Evolutionary conservation across 1,140 invertebrate genomes (phyloP), one percentile per base, ranked within the genome.

Genomic region (Diprion similis): DNA sequence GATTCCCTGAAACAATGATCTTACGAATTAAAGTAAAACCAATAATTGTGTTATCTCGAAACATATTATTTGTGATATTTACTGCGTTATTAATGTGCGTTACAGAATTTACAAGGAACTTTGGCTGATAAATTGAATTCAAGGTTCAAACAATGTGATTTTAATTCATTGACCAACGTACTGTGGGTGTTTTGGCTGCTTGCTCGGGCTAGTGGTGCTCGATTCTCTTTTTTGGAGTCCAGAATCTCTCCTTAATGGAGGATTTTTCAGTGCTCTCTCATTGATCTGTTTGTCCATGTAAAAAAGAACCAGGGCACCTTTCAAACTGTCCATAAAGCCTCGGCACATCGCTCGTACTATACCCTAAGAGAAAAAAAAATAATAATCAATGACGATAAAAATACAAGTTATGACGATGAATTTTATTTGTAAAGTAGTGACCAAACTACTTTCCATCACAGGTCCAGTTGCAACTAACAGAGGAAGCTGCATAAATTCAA

Each of bases 271-370:
- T 13, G 89, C 87, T 75, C 89, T 87, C 79, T 93, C 90, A 83
- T 92, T 92, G 69, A 93, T 92, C 83, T 91, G 90, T 85, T 92
- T 93, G 82, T 94, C 93, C 84, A 94, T 89, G 83, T 92, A 92
- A 84, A 93, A 91, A 78, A 94, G 84, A 66, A 92, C 90, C 68
- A 91, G 84, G 73, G 91, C 90, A 74, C 94, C 94, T 78, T 90
- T 90, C 67, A 94, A 86, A 84, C 93, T 94, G 83, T 94, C 93
- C 71, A 90, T 84, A 78, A 93, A 89, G 1, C 94, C 94, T 83
- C 89, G 90, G 71, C 90, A 89, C 77, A 93, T 85, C 59, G 92
- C 91, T 79, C 89, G 84, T 59, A 90, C 83, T 83, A 93, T 90
- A 82, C 89, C 90, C 92, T 94, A 82, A 73, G 90, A 90, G 74